Percentiles rank a stretch among this genome's conserved stretches.
phyloP scores from a whole-genome alignment of 2,113 vertebrate genomes.

The Tyrannus savana region DNA sequence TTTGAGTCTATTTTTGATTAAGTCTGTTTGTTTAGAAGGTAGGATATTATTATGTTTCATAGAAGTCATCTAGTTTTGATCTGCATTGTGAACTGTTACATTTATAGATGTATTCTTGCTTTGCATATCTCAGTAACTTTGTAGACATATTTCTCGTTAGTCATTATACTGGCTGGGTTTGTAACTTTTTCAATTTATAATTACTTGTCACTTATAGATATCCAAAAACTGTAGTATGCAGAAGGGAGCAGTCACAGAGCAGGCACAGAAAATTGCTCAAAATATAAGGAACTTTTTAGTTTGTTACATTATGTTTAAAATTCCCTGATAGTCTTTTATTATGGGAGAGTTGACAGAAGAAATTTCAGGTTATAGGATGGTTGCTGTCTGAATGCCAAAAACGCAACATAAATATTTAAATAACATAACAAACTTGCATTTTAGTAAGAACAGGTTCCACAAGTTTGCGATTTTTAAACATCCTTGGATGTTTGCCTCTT shows the following conservation, averaged over 20 bases:
- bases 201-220: neutral
- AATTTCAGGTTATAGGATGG: neutral
- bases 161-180: neutral
- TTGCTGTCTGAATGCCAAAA: neutral
- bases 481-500: neutral
- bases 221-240: neutral
- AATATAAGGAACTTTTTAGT: neutral
- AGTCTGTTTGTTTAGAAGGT: neutral
- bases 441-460: neutral
- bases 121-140: neutral
- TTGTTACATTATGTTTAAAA: neutral
- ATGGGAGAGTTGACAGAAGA: neutral
- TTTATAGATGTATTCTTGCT: neutral
- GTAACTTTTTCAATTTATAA: neutral
- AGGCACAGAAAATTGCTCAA: neutral
- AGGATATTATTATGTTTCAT: neutral
- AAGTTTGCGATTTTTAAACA: neutral
- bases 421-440: neutral
- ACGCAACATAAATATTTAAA: neutral
- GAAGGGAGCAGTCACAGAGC: neutral
- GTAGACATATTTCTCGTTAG: neutral
- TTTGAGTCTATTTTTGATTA: neutral
- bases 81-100: neutral
- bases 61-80: neutral
- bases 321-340: neutral